Conservation (phyloP, 2,888 invertebrate species). For the Hypena proboscidalis region DNA sequence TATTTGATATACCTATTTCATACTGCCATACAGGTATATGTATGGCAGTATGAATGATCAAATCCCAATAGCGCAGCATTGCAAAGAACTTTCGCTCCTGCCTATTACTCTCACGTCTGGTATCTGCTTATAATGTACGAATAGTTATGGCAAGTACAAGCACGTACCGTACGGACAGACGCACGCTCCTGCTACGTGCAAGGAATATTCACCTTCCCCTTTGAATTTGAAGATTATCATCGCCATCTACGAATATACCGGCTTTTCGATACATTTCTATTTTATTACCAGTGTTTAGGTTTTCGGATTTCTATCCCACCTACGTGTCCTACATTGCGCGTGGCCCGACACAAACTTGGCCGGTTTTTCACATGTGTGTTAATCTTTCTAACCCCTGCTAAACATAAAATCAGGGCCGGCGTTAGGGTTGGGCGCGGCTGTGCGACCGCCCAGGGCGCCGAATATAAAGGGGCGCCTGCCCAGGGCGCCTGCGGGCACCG, state of each 20-base stretch:
- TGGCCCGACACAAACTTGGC: no score
- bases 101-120: conserved; percentile 30
- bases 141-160: conserved; percentile 46
- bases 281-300: conserved; percentile 15
- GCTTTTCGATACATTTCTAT: conserved; percentile 35
- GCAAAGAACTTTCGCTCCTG: conserved; percentile 26
- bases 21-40: no score
- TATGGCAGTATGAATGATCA: background rate
- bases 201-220: conserved; percentile 45
- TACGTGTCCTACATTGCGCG: no score
- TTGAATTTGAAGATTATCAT: conserved; percentile 54
- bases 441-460: no score
- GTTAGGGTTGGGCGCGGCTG: no score
- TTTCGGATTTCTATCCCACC: no score
- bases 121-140: conserved; percentile 42
- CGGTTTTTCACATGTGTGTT: no score
- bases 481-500: no score
- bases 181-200: conserved; percentile 47
- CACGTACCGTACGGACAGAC: conserved; percentile 50
- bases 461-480: no score
- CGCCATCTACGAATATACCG: conserved; percentile 27
- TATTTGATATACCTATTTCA: no score
- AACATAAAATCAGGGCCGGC: no score
- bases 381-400: no score
- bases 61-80: conserved; percentile 5